A percentile compares a stretch with the other conserved stretches of the same genome.
These are phyloP conservation scores for Phymorhynchus buccinoides DNA, from an alignment of 1,140 invertebrate genomes.

Conservation along the genomic window DNA sequence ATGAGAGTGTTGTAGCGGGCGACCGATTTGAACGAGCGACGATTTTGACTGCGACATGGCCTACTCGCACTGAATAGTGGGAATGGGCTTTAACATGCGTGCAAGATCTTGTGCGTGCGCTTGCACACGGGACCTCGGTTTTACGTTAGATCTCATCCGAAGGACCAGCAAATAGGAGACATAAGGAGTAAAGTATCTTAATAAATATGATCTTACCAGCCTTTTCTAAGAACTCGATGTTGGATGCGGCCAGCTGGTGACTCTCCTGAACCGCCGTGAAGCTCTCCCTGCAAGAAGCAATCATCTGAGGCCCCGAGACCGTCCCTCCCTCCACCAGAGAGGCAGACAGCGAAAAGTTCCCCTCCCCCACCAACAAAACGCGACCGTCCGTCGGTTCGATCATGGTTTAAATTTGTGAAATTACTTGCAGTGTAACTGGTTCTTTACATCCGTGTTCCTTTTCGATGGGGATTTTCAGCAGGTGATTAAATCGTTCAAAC, in stretches of 20 bases:
- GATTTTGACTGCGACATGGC: neutral
- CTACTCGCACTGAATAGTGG: neutral
- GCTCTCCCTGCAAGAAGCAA: constrained; percentile 65
- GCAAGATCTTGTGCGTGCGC: too few relatives aligned
- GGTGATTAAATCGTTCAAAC: neutral
- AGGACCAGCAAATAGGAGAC: too few relatives aligned
- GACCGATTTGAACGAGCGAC: neutral
- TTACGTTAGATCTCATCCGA: too few relatives aligned
- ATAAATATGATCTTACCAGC: constrained; percentile 54
- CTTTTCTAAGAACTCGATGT: constrained; percentile 57
- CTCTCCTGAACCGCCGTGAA: constrained; percentile 57
- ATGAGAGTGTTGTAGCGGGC: neutral
- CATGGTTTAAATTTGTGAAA: constrained; percentile 23
- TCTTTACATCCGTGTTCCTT: neutral
- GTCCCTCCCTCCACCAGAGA: constrained; percentile 65
- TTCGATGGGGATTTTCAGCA: neutral
- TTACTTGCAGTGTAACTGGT: too few relatives aligned
- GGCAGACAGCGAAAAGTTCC: constrained; percentile 78
- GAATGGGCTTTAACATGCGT: neutral
- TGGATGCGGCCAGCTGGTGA: constrained; percentile 57
- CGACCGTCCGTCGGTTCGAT: constrained; percentile 46
- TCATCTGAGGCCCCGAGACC: constrained; percentile 51
- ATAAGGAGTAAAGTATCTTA: neutral
- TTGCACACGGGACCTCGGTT: too few relatives aligned
- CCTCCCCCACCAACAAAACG: constrained; percentile 76